phyloP scores from a whole-genome alignment of 2,888 invertebrate genomes.

The Scaptomyza reducta region DNA sequence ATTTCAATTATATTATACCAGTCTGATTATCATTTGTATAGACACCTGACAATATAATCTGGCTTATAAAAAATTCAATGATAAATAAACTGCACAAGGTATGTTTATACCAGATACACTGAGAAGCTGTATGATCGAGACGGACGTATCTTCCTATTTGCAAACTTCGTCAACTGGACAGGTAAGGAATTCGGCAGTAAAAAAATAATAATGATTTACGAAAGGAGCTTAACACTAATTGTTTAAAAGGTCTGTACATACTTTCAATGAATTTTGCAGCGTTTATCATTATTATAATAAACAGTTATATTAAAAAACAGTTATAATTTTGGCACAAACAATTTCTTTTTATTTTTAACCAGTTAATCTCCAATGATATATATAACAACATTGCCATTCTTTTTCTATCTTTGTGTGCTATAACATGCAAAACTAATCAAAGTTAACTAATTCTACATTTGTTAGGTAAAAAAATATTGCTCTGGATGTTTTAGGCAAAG shows the following conservation, averaged over 20 bases:
- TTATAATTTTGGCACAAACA: neutral
- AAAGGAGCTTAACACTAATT: neutral
- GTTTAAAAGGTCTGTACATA: neutral
- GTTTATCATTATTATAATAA: no score
- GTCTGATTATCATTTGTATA: neutral
- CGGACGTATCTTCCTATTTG: slow-evolving; percentile 96
- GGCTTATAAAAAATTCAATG: slow-evolving; percentile 54
- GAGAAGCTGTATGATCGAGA: slow-evolving; percentile 98
- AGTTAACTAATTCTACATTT: slow-evolving; percentile 52
- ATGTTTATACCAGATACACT: slow-evolving; percentile 97
- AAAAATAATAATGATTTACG: neutral
- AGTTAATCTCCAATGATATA: neutral
- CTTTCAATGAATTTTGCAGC: no score
- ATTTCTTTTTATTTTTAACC: neutral
- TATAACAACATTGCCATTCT: slow-evolving; percentile 8
- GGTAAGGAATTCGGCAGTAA: slow-evolving; percentile 85
- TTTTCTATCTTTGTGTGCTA: slow-evolving; percentile 7
- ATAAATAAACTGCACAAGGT: slow-evolving; percentile 66
- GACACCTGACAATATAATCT: slow-evolving; percentile 27
- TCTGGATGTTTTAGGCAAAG: slow-evolving; percentile 54
- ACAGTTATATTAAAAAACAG: neutral
- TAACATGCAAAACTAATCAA: slow-evolving; percentile 35
- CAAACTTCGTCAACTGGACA: slow-evolving; percentile 98
- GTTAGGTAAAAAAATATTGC: slow-evolving; percentile 61
- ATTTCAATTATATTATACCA: neutral